Conservation (phyloP, 1,140 invertebrate species). For the Solenopsis fugax region DNA sequence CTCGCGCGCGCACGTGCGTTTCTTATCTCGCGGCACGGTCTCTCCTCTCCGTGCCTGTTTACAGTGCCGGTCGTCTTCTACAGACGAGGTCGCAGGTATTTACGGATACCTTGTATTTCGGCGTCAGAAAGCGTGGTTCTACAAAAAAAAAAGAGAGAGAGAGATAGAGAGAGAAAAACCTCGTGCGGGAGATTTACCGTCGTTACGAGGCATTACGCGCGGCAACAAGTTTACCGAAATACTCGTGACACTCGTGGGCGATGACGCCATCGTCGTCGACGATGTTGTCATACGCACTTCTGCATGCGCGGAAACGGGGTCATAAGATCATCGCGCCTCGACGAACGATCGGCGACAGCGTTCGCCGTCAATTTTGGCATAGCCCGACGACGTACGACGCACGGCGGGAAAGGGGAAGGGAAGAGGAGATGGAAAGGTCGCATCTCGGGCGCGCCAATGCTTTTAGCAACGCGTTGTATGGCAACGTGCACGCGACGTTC, state of each 20-base stretch:
- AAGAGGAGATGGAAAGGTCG: background rate
- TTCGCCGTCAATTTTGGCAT: conserved; percentile 37
- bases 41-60: conserved; percentile 24
- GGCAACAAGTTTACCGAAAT: conserved; percentile 21
- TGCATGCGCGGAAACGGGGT: background rate
- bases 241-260: background rate
- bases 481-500: background rate
- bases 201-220: background rate
- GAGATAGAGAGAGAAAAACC: too few species aligned
- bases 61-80: background rate
- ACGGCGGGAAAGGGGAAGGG: too few species aligned
- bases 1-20: conserved; percentile 17
- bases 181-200: background rate
- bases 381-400: conserved; percentile 29
- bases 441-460: conserved; percentile 20
- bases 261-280: conserved; percentile 25
- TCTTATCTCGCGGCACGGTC: background rate
- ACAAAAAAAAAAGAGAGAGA: background rate
- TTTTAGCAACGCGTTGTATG: conserved; percentile 16
- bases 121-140: background rate
- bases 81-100: background rate
- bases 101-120: background rate
- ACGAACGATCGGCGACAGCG: conserved; percentile 45
- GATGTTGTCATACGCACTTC: background rate
- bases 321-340: conserved; percentile 40